Evolutionary conservation across 2,113 vertebrate species (phyloP).

Genomic region (Brachyhypopomus gauderio): DNA sequence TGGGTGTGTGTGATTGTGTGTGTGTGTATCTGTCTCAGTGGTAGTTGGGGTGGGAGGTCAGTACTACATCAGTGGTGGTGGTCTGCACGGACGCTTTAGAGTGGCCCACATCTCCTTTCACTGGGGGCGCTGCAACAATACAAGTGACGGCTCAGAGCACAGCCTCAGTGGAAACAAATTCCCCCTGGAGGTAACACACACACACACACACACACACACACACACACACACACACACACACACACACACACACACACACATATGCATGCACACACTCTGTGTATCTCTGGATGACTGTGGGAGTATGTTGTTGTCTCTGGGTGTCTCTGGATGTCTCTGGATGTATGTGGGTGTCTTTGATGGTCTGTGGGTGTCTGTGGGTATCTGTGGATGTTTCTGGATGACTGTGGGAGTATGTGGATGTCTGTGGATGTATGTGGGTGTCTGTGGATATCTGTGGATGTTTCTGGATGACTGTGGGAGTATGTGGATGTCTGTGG

Average conservation of each 20-base stretch:
- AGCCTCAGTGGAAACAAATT: constrained; percentile 91
- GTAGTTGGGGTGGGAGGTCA: constrained; percentile 86
- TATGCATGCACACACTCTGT: background rate
- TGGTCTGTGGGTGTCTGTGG: too few relatives aligned
- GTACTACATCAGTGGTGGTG: constrained; percentile 88
- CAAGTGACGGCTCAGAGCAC: constrained; percentile 93
- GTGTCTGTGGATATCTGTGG: too few relatives aligned
- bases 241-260: background rate
- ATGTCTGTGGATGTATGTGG: too few relatives aligned
- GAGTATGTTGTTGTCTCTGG: too few relatives aligned
- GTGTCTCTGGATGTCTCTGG: too few relatives aligned
- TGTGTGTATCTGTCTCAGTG: constrained; percentile 72
- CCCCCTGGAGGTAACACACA: constrained; percentile 85
- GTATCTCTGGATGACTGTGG: too few relatives aligned
- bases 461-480: too few relatives aligned
- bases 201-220: background rate
- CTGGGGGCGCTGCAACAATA: constrained; percentile 93
- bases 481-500: too few relatives aligned
- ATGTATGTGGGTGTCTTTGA: too few relatives aligned
- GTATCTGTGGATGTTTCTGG: too few relatives aligned
- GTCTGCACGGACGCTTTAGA: constrained; percentile 82
- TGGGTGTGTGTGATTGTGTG: constrained; percentile 1
- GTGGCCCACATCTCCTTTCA: constrained; percentile 89
- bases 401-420: too few relatives aligned
- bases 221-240: background rate